phyloP scores from a whole-genome alignment of 2,888 invertebrate species.

The Heliothis peltigera region DNA sequence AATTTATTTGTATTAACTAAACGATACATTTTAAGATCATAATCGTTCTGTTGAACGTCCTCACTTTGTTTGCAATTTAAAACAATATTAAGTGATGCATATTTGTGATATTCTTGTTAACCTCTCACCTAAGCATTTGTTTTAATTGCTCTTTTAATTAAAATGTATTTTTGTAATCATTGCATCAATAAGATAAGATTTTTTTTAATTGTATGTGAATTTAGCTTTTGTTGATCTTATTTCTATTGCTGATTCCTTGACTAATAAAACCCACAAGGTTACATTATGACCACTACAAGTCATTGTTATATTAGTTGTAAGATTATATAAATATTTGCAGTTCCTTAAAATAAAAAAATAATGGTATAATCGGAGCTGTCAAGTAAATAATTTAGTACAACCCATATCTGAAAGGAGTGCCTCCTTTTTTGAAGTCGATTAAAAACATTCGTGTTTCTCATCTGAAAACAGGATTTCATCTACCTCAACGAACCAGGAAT shows the following conservation, averaged over 20 bases:
- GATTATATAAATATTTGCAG: no score
- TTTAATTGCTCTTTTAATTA: conserved; percentile 9
- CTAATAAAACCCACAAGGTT: no score
- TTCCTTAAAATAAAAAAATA: no score
- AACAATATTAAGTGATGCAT: neutral
- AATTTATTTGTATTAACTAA: neutral
- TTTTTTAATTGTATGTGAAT: neutral
- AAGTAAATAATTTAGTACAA: no score
- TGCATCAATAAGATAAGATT: neutral
- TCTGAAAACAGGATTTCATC: neutral
- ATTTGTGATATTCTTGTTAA: conserved; percentile 17
- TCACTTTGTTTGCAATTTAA: conserved; percentile 19
- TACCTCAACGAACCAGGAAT: neutral
- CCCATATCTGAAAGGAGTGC: no score
- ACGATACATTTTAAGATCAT: conserved; percentile 7
- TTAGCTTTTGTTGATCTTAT: no score
- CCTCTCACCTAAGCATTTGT: conserved; percentile 10
- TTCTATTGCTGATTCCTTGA: no score
- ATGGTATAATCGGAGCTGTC: no score
- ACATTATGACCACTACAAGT: no score
- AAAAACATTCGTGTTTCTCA: no score
- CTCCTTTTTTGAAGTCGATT: no score
- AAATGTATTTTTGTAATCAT: neutral
- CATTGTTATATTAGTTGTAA: no score
- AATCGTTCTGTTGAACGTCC: conserved; percentile 1